Conservation (phyloP, 2,113 vertebrate species). For the Mormyrus lacerda region DNA sequence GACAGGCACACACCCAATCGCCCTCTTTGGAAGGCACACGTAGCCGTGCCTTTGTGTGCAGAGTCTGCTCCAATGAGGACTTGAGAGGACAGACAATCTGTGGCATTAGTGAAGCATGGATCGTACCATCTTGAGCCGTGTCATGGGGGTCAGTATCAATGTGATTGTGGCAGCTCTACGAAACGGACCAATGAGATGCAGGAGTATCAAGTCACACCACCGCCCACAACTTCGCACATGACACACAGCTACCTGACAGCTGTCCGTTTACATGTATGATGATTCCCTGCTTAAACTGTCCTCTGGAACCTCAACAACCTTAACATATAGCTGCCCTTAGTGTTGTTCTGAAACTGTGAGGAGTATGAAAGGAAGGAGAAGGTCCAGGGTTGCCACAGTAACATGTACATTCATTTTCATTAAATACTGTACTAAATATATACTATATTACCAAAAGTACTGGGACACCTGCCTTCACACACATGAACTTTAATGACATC, state of each 20-base stretch:
- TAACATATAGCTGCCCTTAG: background rate
- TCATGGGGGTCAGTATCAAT: constrained; percentile 13
- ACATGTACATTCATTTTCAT: background rate
- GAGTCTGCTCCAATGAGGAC: constrained; percentile 15
- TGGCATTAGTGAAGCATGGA: constrained; percentile 43
- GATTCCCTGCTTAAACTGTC: background rate
- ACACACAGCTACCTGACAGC: background rate
- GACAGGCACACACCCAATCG: background rate
- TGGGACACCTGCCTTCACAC: too few species aligned
- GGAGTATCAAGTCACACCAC: background rate
- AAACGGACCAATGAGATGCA: background rate
- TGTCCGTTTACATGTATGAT: background rate
- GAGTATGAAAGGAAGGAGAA: background rate
- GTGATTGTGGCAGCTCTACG: background rate
- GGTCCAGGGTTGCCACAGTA: background rate
- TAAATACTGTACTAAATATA: background rate
- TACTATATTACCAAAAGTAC: too few species aligned
- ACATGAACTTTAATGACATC: too few species aligned
- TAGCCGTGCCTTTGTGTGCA: background rate
- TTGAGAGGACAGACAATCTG: constrained; percentile 29
- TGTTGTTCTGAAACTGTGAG: background rate
- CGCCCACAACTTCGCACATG: background rate
- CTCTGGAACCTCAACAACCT: background rate
- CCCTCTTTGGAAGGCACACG: background rate
- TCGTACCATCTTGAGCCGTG: constrained; percentile 38